phyloP scores from a whole-genome alignment of 2,888 invertebrate genomes.

The Clostera curtula region DNA sequence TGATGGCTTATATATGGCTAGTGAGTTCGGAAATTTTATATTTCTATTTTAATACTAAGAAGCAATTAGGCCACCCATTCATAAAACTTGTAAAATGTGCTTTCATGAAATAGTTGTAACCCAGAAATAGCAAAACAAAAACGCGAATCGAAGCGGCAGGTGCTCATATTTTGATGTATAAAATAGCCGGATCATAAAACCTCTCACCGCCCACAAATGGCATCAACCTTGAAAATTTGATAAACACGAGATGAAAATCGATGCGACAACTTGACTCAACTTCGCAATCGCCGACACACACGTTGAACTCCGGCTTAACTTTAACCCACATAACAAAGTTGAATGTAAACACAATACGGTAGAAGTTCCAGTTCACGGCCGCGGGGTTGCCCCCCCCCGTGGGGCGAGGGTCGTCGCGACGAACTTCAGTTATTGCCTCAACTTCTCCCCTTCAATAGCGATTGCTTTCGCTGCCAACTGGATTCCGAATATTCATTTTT shows the following conservation, averaged over 20 bases:
- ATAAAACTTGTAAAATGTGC: too few species aligned
- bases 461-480: conserved; percentile 20
- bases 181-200: conserved; percentile 9
- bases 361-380: conserved; percentile 73
- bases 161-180: too few species aligned
- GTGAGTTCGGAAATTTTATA: too few species aligned
- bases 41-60: too few species aligned
- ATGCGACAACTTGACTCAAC: conserved; percentile 65
- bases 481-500: too few species aligned
- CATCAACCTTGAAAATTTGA: conserved; percentile 63
- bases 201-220: conserved; percentile 18
- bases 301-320: conserved; percentile 72
- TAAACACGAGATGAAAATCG: conserved; percentile 71
- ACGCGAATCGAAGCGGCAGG: too few species aligned
- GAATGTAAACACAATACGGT: conserved; percentile 74
- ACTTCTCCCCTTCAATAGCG: conserved; percentile 16
- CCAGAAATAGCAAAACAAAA: too few species aligned
- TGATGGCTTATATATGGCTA: too few species aligned
- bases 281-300: conserved; percentile 68
- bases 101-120: too few species aligned
- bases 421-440: conserved; percentile 12
- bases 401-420: conserved; percentile 14
- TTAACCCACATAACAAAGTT: conserved; percentile 76
- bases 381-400: conserved; percentile 39
- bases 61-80: too few species aligned